Conservation (phyloP, 1,140 invertebrate genomes). For the Drosophila seguyi region DNA sequence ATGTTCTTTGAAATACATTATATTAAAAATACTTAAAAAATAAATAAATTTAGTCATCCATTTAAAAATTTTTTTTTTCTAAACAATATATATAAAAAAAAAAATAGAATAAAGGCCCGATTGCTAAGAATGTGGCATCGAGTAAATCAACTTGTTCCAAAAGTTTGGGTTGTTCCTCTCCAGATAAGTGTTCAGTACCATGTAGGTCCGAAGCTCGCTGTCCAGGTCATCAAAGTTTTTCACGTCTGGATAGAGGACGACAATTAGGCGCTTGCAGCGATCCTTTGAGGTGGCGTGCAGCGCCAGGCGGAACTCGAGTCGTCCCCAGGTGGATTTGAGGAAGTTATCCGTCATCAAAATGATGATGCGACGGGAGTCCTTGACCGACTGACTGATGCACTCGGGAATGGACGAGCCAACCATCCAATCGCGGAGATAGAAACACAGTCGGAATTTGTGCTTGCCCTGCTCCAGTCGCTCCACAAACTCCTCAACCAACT, state of each 20-base stretch:
- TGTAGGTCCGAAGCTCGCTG: slow-evolving; percentile 22
- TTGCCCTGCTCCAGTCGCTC: slow-evolving; percentile 10
- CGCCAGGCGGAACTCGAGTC: slow-evolving; percentile 28
- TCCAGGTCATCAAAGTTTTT: slow-evolving; percentile 37
- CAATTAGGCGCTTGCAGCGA: slow-evolving; percentile 39
- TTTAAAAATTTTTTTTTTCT: too few relatives aligned
- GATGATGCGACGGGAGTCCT: slow-evolving; percentile 31
- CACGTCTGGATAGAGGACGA: slow-evolving; percentile 40
- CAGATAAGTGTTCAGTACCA: slow-evolving; percentile 42
- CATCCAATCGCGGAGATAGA: slow-evolving; percentile 31
- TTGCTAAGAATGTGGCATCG: slow-evolving; percentile 29
- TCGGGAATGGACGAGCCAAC: slow-evolving; percentile 26
- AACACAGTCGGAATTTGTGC: slow-evolving; percentile 12
- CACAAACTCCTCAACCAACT: slow-evolving; percentile 18
- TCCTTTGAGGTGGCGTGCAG: slow-evolving; percentile 31
- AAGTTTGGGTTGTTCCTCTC: slow-evolving; percentile 23
- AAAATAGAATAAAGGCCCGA: too few relatives aligned
- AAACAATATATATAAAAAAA: too few relatives aligned
- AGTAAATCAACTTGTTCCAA: slow-evolving; percentile 40
- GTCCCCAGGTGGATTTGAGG: slow-evolving; percentile 30
- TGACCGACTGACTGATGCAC: slow-evolving; percentile 27
- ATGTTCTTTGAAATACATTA: too few relatives aligned
- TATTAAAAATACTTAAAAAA: too few relatives aligned
- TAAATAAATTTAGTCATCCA: too few relatives aligned
- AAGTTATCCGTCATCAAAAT: slow-evolving; percentile 38